Conservation (phyloP, 2,113 vertebrate species). For the Corythornis madagascariensis region DNA sequence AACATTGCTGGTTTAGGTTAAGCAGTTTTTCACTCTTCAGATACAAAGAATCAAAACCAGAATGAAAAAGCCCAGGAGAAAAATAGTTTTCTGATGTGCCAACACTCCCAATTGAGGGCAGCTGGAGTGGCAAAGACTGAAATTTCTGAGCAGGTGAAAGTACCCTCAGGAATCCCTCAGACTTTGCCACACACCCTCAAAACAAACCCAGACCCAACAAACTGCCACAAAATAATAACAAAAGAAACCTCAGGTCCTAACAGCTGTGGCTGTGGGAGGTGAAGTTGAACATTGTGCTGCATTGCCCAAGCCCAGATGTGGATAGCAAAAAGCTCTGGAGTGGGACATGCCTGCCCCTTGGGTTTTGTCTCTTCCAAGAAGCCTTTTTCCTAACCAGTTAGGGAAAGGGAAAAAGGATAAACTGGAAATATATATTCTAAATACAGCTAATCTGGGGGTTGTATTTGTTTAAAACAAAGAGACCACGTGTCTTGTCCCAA, state of each 20-base stretch:
- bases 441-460: neutral
- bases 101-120: neutral
- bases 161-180: neutral
- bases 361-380: neutral
- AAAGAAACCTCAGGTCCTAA: conserved; percentile 5
- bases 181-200: neutral
- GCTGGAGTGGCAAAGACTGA: neutral
- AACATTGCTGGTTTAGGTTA: neutral
- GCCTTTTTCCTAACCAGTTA: neutral
- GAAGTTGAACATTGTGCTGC: neutral
- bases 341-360: neutral
- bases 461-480: neutral
- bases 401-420: neutral
- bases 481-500: neutral
- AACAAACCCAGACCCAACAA: neutral
- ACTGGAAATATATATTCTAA: neutral
- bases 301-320: neutral
- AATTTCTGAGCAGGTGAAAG: conserved; percentile 28
- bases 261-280: neutral
- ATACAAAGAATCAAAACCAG: neutral
- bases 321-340: neutral
- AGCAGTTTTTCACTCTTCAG: neutral
- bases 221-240: neutral
- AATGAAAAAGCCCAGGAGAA: neutral
- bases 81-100: neutral